Percentiles rank a stretch among this genome's conserved stretches.
Conservation (phyloP, 2,888 invertebrate genomes). For the Platynereis dumerilii region DNA sequence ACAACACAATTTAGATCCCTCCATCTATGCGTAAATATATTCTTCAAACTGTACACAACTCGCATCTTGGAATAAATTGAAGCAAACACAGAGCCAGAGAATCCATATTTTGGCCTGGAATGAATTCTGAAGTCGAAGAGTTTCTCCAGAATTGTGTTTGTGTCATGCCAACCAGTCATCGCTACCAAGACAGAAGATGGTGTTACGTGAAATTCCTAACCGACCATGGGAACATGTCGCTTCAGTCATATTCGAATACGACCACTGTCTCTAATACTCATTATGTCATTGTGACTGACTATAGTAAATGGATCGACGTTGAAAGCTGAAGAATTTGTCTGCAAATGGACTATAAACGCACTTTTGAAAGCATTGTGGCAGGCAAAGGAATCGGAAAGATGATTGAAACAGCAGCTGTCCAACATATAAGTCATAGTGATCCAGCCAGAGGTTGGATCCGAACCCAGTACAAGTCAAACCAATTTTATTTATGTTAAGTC, state of each 20-base stretch:
- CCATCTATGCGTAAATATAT: not conserved
- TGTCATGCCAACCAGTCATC: not conserved
- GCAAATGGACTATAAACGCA: not conserved
- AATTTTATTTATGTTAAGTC: too few species aligned
- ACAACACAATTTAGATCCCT: too few species aligned
- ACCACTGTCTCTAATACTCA: too few species aligned
- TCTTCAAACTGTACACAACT: not conserved
- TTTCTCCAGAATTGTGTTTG: not conserved
- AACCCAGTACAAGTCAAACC: too few species aligned
- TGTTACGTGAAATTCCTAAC: not conserved
- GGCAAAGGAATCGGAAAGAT: too few species aligned
- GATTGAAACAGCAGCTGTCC: too few species aligned
- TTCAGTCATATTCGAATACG: not conserved
- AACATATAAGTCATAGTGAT: too few species aligned
- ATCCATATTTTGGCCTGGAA: not conserved
- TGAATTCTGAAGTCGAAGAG: not conserved
- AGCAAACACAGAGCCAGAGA: not conserved
- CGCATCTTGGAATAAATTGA: not conserved
- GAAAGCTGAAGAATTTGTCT: not conserved
- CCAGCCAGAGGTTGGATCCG: too few species aligned
- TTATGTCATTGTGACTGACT: not conserved
- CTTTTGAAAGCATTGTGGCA: not conserved
- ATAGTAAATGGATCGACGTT: not conserved
- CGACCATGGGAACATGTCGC: conserved; percentile 1
- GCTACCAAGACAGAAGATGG: not conserved